Evolutionary conservation across 2,113 vertebrate genomes (phyloP).

Genomic region (Callithrix jacchus): DNA sequence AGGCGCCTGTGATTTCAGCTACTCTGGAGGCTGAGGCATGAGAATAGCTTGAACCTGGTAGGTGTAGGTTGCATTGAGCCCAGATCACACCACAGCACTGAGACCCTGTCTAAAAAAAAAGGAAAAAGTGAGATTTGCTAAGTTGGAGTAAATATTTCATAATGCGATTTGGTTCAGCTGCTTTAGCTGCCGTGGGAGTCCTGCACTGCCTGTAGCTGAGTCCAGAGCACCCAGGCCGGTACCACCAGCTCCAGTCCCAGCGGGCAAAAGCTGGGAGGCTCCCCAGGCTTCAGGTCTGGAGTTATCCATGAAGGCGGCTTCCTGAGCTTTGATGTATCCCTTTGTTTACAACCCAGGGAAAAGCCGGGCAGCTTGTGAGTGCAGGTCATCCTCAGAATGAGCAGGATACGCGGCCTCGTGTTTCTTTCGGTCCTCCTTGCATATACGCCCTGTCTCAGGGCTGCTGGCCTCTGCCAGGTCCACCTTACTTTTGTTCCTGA

Average conservation of each 20-base stretch:
- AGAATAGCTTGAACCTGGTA: no score
- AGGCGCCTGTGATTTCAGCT: no score
- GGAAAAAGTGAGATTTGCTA: neutral
- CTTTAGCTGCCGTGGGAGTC: neutral
- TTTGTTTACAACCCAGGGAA: neutral
- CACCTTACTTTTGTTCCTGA: fast-evolving
- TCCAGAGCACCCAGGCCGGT: fast-evolving
- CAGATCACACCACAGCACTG: no score
- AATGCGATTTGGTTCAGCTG: neutral
- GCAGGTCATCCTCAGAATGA: neutral
- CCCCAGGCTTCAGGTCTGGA: neutral
- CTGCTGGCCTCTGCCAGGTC: no score
- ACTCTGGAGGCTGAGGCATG: no score
- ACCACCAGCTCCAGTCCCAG: neutral
- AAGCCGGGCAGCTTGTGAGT: neutral
- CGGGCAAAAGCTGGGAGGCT: neutral
- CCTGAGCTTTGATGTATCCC: neutral
- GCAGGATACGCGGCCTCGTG: fast-evolving
- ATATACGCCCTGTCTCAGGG: fast-evolving
- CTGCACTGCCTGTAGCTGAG: fast-evolving
- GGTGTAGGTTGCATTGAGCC: no score
- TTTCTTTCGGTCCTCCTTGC: no score
- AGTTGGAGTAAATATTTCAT: fast-evolving
- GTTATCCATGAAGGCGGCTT: neutral
- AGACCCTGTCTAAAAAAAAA: no score